A percentile compares a stretch with the other conserved stretches of the same genome.
phyloP scores from a whole-genome alignment of 2,888 invertebrate genomes.

The Agrilus cyanescens region DNA sequence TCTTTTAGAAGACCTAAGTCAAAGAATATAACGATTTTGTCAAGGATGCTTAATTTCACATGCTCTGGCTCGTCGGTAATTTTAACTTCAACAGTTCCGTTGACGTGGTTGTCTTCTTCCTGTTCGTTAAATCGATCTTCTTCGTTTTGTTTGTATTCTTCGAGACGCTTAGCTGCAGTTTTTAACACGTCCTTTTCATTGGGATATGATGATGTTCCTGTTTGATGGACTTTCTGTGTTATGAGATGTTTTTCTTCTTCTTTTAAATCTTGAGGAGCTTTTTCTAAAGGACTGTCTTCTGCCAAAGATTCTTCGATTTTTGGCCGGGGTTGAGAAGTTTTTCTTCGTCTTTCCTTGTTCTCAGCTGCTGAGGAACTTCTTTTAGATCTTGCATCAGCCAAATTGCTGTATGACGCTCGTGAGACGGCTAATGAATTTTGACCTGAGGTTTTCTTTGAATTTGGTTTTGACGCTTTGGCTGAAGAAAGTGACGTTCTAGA shows the following conservation, averaged over 20 bases:
- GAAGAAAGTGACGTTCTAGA: constrained; percentile 35
- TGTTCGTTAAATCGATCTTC: constrained; percentile 9
- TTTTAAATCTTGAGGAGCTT: constrained; percentile 32
- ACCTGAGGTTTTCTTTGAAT: constrained; percentile 15
- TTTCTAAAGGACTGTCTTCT: constrained; percentile 29
- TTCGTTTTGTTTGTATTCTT: constrained; percentile 31
- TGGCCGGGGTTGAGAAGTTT: constrained; percentile 17
- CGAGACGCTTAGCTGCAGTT: constrained; percentile 42
- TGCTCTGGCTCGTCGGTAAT: constrained; percentile 16
- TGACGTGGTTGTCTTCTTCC: constrained; percentile 9
- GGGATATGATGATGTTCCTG: constrained; percentile 7
- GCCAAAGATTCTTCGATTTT: constrained; percentile 20
- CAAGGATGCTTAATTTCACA: constrained; percentile 35
- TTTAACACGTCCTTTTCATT: constrained; percentile 46
- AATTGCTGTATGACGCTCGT: constrained; percentile 23
- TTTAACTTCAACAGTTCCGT: constrained; percentile 5
- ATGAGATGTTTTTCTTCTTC: constrained; percentile 39
- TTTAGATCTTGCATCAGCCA: constrained; percentile 19
- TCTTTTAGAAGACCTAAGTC: constrained; percentile 59
- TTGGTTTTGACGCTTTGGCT: constrained; percentile 27
- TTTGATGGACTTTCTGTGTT: constrained; percentile 1
- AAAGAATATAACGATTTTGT: constrained; percentile 52
- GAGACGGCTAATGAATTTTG: constrained; percentile 34
- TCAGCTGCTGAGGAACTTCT: constrained; percentile 10
- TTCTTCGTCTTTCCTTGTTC: constrained; percentile 18